These are phyloP conservation scores for Gymnorhina tibicen DNA, from an alignment of 2,113 vertebrate genomes.

Conservation along the genomic window DNA sequence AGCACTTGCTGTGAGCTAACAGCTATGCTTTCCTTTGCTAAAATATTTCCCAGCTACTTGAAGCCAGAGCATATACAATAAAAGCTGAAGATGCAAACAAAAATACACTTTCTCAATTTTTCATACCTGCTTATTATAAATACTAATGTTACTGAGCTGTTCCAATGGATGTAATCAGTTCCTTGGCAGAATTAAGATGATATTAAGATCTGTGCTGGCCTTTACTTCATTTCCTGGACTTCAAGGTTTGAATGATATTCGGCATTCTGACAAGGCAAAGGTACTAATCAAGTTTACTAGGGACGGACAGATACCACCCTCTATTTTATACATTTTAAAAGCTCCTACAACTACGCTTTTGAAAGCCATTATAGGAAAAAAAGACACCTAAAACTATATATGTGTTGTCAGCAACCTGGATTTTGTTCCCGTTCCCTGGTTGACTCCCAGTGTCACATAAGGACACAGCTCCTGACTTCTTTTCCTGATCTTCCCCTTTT, in stretches of 20 bases:
- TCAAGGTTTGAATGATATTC: not conserved
- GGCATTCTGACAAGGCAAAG: not conserved
- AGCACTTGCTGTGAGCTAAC: not conserved
- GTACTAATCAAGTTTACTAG: not conserved
- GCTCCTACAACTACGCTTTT: not conserved
- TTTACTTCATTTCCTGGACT: not conserved
- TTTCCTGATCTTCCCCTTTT: not conserved
- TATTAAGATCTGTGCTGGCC: not conserved
- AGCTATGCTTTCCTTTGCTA: not conserved
- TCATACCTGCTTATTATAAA: not conserved
- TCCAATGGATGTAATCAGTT: not conserved
- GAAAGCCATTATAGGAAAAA: not conserved
- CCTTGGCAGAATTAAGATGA: not conserved
- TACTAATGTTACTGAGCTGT: not conserved
- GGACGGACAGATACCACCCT: not conserved
- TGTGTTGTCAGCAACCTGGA: not conserved
- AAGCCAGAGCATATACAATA: not conserved
- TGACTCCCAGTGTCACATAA: not conserved
- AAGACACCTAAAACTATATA: not conserved
- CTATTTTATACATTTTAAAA: not conserved
- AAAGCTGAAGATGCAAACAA: not conserved
- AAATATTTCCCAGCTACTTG: not conserved
- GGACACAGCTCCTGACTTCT: not conserved
- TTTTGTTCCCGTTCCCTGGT: not conserved
- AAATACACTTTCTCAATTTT: not conserved